Percentiles rank a stretch among this genome's conserved stretches.
phyloP scores from a whole-genome alignment of 1,140 invertebrate genomes.

The Helicoverpa armigera region DNA sequence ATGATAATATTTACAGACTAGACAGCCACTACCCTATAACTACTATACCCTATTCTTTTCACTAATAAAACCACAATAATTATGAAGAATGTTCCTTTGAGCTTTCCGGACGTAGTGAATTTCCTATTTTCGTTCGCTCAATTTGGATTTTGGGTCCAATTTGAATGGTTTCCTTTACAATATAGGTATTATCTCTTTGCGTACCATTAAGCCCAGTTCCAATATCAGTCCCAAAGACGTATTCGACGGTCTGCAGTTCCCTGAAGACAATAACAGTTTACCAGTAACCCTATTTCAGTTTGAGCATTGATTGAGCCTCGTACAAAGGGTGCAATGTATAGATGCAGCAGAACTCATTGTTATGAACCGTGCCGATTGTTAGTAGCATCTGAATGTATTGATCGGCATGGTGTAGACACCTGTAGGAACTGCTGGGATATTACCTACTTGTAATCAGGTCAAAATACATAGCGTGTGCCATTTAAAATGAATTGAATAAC shows the following conservation, averaged over 20 bases:
- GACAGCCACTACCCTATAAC: too few species aligned
- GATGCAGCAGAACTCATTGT: constrained; percentile 23
- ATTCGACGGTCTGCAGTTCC: not conserved
- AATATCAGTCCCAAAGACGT: not conserved
- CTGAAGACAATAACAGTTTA: not conserved
- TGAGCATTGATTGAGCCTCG: not conserved
- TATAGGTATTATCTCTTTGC: too few species aligned
- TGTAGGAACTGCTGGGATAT: constrained; percentile 7
- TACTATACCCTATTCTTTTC: too few species aligned
- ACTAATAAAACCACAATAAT: too few species aligned
- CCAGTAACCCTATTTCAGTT: constrained; percentile 4
- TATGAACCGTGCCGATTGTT: constrained; percentile 23
- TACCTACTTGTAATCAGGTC: constrained; percentile 19
- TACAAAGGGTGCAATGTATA: constrained; percentile 3
- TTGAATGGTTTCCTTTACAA: too few species aligned
- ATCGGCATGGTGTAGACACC: constrained; percentile 2
- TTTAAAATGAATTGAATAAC: not conserved
- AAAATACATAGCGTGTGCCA: not conserved
- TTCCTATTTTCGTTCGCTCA: too few species aligned
- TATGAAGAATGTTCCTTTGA: too few species aligned
- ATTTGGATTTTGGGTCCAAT: too few species aligned
- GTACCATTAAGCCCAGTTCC: not conserved
- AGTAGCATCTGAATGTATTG: constrained; percentile 26
- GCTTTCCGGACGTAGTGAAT: too few species aligned
- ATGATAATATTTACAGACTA: too few species aligned